Conservation (phyloP, 2,113 vertebrate species). For the Protomyctophum bolini region DNA sequence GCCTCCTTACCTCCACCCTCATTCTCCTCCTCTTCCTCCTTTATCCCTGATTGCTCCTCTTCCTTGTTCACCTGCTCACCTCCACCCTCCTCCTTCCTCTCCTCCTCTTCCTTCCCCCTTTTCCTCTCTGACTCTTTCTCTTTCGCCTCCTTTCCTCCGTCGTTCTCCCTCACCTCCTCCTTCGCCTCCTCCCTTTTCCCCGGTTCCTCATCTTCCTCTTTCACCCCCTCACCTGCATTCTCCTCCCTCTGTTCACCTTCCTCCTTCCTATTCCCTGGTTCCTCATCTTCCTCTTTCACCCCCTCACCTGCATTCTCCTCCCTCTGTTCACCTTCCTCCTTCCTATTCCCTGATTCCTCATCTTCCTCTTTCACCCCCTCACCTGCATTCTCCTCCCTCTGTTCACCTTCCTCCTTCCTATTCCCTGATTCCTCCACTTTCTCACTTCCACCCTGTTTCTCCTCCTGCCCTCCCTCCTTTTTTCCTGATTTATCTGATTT, state of each 20-base stretch:
- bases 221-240: background rate
- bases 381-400: background rate
- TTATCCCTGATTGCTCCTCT: background rate
- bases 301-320: background rate
- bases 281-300: background rate
- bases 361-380: background rate
- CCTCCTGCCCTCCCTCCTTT: conserved; percentile 7
- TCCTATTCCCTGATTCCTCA: background rate
- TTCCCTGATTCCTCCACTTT: background rate
- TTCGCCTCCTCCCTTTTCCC: background rate
- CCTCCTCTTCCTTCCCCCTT: background rate
- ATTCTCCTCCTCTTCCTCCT: background rate
- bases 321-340: background rate
- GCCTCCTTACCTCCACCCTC: background rate
- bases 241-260: background rate
- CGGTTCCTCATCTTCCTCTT: background rate
- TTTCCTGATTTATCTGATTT: background rate
- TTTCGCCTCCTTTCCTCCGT: background rate
- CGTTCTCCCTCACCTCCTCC: conserved; percentile 4
- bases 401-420: background rate
- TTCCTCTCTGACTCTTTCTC: background rate
- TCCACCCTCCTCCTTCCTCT: background rate
- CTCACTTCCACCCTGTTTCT: background rate
- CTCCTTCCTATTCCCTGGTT: conserved; percentile 14
- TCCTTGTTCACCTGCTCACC: background rate